These are phyloP conservation scores for Bombus confusus DNA, from an alignment of 1,140 invertebrate species.

Conservation along the genomic window DNA sequence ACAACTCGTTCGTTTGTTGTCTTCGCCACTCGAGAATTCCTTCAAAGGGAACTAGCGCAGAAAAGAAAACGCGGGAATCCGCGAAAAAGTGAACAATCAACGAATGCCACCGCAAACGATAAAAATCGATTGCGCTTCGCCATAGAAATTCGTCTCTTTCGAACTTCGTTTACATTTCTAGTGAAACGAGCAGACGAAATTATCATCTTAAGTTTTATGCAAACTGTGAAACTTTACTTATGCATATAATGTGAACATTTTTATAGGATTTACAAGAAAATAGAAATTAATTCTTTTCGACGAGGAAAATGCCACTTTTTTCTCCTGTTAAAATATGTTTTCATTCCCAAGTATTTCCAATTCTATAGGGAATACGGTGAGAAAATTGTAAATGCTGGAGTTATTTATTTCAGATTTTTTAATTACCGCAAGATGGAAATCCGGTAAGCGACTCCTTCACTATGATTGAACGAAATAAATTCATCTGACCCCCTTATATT, in stretches of 20 bases:
- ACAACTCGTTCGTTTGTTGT: slow-evolving; percentile 5
- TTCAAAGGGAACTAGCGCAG: neutral
- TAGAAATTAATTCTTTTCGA: neutral
- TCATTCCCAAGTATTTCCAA: neutral
- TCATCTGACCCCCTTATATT: no score
- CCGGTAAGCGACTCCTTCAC: no score
- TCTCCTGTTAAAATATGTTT: no score
- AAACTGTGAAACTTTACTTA: neutral
- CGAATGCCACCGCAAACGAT: slow-evolving; percentile 5
- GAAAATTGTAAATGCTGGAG: neutral
- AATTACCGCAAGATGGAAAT: no score
- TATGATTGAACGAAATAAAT: no score
- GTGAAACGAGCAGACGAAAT: neutral
- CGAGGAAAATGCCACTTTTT: neutral
- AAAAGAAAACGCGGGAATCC: slow-evolving; percentile 19
- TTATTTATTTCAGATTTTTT: no score
- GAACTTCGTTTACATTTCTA: slow-evolving; percentile 6
- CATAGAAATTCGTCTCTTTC: slow-evolving; percentile 13
- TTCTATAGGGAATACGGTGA: neutral
- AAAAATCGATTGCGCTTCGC: slow-evolving; percentile 29
- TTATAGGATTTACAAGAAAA: neutral
- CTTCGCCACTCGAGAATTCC: neutral
- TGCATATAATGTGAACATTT: neutral
- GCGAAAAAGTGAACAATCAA: slow-evolving; percentile 23
- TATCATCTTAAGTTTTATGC: neutral